phyloP scores from a whole-genome alignment of 2,888 invertebrate genomes.

The Dilophus febrilis region DNA sequence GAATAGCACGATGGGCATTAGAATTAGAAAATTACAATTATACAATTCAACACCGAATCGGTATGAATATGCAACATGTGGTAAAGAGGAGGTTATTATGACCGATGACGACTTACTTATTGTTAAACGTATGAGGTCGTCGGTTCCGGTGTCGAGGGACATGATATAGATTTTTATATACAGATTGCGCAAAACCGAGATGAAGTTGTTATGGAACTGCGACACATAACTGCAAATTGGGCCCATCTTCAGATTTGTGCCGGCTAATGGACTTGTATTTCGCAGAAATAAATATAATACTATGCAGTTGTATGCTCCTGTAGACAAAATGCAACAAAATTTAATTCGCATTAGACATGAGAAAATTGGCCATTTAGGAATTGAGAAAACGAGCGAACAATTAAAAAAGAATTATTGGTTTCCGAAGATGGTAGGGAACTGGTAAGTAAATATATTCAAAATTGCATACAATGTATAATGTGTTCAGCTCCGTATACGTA shows the following conservation, averaged over 20 bases:
- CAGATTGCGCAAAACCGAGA: not conserved
- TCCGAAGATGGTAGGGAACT: not conserved
- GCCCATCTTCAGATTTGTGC: not conserved
- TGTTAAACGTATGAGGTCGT: too few species aligned
- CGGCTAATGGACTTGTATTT: not conserved
- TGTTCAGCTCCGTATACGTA: not conserved
- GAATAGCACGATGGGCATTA: conserved; percentile 13
- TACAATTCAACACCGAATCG: not conserved
- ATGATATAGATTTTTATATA: too few species aligned
- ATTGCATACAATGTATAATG: not conserved
- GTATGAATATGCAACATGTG: not conserved
- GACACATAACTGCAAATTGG: not conserved
- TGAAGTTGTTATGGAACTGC: not conserved
- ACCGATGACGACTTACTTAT: not conserved
- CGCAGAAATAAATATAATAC: not conserved
- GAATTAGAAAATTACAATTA: conserved; percentile 11
- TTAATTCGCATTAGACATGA: not conserved
- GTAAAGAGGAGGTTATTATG: not conserved
- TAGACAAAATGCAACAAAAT: not conserved
- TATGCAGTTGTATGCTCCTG: not conserved
- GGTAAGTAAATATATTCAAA: not conserved
- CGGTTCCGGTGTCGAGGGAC: too few species aligned
- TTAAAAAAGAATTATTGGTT: not conserved
- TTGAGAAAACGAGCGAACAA: not conserved
- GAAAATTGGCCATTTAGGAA: not conserved